Evolutionary conservation across 2,797 vertebrate genomes (phyloP).

Genomic region (Chrosomus eos): DNA sequence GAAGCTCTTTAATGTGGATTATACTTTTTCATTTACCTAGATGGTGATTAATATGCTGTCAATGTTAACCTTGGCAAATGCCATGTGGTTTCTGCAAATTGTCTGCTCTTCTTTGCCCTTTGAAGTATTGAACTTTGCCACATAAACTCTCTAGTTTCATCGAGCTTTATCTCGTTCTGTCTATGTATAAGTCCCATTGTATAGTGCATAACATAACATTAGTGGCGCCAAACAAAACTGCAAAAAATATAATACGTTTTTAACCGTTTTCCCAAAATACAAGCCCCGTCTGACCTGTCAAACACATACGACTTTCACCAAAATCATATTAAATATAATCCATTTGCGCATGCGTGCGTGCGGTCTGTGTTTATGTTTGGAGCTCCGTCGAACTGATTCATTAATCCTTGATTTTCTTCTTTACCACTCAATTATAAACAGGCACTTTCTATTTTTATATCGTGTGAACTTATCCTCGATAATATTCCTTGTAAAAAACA

Average conservation of each 20-base stretch:
- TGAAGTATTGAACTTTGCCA: conserved; percentile 61
- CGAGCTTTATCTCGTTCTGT: neutral
- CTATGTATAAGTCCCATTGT: conserved; percentile 6
- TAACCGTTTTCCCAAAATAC: neutral
- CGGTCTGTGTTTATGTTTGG: no score
- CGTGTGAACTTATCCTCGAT: no score
- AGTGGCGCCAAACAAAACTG: neutral
- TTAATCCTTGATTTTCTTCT: no score
- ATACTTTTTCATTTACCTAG: conserved; percentile 63
- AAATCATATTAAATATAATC: neutral
- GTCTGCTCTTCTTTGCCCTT: conserved; percentile 55
- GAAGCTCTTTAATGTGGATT: conserved; percentile 64
- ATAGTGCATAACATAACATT: neutral
- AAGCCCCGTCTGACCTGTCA: neutral
- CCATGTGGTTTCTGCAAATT: conserved; percentile 58
- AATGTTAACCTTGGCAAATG: conserved; percentile 65
- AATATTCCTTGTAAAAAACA: no score
- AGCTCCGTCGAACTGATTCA: no score
- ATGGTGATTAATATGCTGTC: conserved; percentile 67
- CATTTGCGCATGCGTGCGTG: no score
- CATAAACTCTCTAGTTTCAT: conserved; percentile 15
- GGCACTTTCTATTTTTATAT: no score
- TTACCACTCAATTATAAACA: no score
- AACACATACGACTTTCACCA: neutral
- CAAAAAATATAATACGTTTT: neutral